A percentile compares a stretch with the other conserved stretches of the same genome.
Evolutionary conservation across 2,113 vertebrate species (phyloP).

Genomic region (Syngnathus scovelli): DNA sequence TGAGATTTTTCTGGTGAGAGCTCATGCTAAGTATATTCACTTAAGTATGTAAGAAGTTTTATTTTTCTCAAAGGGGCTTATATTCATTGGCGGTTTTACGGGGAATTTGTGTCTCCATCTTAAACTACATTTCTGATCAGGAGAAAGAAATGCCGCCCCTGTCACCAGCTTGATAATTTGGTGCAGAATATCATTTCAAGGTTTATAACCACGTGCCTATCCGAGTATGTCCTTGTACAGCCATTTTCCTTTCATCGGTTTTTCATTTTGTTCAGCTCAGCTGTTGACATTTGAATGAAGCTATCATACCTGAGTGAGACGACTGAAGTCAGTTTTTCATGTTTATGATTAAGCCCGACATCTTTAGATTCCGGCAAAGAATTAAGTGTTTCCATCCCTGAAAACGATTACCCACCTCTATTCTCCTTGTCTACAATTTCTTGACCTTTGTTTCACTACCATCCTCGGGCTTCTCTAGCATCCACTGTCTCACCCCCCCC

Average conservation of each 20-base stretch:
- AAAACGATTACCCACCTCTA: background rate
- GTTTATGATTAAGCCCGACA: conserved; percentile 28
- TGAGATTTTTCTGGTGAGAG: too few species aligned
- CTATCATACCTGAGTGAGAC: conserved; percentile 30
- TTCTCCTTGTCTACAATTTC: background rate
- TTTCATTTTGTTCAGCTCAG: conserved; percentile 8
- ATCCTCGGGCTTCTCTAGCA: conserved; percentile 9
- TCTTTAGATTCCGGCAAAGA: conserved; percentile 14
- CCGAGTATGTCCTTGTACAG: conserved; percentile 4
- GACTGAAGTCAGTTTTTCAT: conserved; percentile 17
- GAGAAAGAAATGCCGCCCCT: background rate
- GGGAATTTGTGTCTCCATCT: background rate
- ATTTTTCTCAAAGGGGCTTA: too few species aligned
- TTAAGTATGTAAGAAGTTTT: too few species aligned
- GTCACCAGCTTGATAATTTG: conserved; percentile 1
- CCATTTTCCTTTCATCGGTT: conserved; percentile 17
- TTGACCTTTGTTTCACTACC: conserved; percentile 15
- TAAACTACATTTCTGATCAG: conserved; percentile 23
- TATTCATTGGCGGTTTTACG: too few species aligned
- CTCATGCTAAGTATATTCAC: too few species aligned
- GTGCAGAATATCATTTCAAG: conserved; percentile 25
- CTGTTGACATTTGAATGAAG: conserved; percentile 32
- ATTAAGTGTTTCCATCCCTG: conserved; percentile 15
- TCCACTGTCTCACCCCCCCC: conserved; percentile 11
- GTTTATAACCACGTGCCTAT: conserved; percentile 26